Conservation (phyloP, 1,140 invertebrate genomes). For the Bemisia tabaci region DNA sequence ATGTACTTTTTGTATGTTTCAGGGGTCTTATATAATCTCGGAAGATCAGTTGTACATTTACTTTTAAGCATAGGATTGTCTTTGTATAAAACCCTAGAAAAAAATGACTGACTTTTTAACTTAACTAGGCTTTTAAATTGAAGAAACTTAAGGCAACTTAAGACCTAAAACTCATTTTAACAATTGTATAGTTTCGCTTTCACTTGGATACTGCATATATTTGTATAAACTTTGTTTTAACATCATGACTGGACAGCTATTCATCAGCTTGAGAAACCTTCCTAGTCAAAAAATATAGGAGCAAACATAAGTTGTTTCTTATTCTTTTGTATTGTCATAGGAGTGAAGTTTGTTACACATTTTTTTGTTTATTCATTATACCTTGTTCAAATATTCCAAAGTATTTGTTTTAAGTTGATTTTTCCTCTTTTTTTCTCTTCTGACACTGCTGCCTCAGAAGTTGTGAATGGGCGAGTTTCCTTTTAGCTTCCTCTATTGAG, state of each 20-base stretch:
- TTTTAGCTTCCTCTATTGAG: too few species aligned
- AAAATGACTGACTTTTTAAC: background rate
- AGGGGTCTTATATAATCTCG: background rate
- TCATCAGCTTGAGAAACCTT: background rate
- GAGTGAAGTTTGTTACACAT: background rate
- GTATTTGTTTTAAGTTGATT: background rate
- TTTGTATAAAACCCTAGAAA: background rate
- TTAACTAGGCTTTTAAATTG: background rate
- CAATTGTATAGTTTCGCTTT: background rate
- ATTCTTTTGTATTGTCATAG: background rate
- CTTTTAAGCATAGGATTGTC: background rate
- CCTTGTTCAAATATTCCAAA: background rate
- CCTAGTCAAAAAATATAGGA: background rate
- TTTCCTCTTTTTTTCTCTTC: background rate
- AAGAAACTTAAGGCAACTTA: background rate
- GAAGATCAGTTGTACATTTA: background rate
- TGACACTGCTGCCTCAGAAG: too few species aligned
- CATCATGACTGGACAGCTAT: background rate
- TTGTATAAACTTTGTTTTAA: background rate
- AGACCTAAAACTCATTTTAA: background rate
- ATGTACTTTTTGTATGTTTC: too few species aligned
- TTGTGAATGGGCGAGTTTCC: too few species aligned
- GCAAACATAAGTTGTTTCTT: background rate
- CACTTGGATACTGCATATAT: background rate
- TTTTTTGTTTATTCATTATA: background rate